Percentiles rank a stretch among this genome's conserved stretches.
Conservation (phyloP, 37 sponge, comb jelly and placozoan genomes). For the Oscarella lobularis region DNA sequence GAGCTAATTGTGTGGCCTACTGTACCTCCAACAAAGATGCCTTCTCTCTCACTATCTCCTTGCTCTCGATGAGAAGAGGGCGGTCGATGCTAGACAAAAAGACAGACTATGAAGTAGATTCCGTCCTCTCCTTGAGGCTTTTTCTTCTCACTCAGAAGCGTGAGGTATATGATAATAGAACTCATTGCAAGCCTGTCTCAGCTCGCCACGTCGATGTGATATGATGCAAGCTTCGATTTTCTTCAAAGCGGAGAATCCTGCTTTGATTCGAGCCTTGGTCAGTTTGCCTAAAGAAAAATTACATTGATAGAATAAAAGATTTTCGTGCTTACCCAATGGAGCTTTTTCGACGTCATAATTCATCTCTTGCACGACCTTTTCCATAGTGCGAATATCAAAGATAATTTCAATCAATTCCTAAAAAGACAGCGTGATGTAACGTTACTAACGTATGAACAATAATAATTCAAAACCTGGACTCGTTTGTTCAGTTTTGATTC, state of each 20-base stretch:
- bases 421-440: no score
- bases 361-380: constrained; percentile 77
- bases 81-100: constrained; percentile 37
- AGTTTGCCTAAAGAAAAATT: constrained; percentile 50
- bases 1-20: not conserved
- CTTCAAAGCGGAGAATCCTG: constrained; percentile 76
- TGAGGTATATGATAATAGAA: constrained; percentile 86
- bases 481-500: no score
- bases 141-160: constrained; percentile 32
- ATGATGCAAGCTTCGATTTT: constrained; percentile 79
- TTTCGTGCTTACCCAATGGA: constrained; percentile 59
- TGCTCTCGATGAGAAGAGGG: constrained; percentile 68
- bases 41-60: constrained; percentile 60
- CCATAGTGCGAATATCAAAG: constrained; percentile 75
- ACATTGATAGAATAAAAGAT: not conserved
- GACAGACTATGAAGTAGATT: not conserved
- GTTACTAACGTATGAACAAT: no score
- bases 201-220: constrained; percentile 33
- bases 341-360: constrained; percentile 86
- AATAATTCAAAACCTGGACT: no score
- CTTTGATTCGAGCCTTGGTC: constrained; percentile 66
- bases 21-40: constrained; percentile 71
- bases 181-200: constrained; percentile 69
- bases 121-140: not conserved
- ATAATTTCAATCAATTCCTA: constrained; percentile 77